Evolutionary conservation across 2,113 vertebrate species (phyloP).

Genomic region (Calidris pugnax): DNA sequence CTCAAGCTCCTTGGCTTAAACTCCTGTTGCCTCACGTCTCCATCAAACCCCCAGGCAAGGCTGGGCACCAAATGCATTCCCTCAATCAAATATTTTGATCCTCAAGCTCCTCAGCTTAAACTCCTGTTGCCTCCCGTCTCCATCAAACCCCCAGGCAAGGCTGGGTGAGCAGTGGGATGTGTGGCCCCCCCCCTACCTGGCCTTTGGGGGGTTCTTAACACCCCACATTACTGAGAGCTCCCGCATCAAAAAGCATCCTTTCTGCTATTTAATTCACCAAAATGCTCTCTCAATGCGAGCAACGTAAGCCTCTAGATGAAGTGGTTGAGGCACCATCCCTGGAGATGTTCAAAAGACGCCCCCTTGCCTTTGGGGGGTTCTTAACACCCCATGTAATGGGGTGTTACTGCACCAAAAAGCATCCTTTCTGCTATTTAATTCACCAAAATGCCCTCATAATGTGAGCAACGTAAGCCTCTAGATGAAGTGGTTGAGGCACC

Average conservation of each 20-base stretch:
- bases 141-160: background rate
- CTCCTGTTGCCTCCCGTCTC: background rate
- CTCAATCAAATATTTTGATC: background rate
- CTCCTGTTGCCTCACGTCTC: background rate
- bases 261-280: background rate
- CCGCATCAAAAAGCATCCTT: background rate
- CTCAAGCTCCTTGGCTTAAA: background rate
- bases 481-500: too few species aligned
- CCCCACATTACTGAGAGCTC: background rate
- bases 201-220: too few species aligned
- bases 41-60: background rate
- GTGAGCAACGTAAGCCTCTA: background rate
- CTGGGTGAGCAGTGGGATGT: accelerated
- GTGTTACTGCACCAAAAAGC: background rate
- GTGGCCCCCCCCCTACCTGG: too few species aligned
- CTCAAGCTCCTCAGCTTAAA: background rate
- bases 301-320: background rate
- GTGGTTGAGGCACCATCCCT: too few species aligned
- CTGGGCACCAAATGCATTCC: background rate
- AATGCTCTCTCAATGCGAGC: background rate
- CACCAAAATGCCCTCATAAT: background rate
- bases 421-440: background rate
- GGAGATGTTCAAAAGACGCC: too few species aligned
- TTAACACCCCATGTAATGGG: accelerated
- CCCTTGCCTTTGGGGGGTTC: too few species aligned